Evolutionary conservation across 2,797 vertebrate genomes (phyloP).

Genomic region (Epinephelus coioides): DNA sequence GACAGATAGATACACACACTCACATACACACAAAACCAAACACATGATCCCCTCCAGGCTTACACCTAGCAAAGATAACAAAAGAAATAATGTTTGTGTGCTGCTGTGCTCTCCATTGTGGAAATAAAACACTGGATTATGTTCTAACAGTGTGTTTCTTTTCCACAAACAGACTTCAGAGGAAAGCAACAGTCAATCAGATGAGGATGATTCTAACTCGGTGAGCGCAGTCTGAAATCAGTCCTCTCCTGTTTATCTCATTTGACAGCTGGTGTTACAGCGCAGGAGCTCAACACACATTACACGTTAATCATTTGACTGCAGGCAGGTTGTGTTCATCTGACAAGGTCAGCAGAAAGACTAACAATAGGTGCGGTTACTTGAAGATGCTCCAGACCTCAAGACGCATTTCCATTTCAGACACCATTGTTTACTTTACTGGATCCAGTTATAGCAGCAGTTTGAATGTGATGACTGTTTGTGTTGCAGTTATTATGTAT

Average conservation of each 20-base stretch:
- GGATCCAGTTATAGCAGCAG: slow-evolving; percentile 34
- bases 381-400: slow-evolving; percentile 33
- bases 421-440: slow-evolving; percentile 56
- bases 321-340: slow-evolving; percentile 21
- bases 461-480: slow-evolving; percentile 53
- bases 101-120: too few relatives aligned
- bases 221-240: slow-evolving; percentile 66
- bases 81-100: too few relatives aligned
- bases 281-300: background rate
- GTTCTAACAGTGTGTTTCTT: slow-evolving; percentile 16
- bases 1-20: too few relatives aligned
- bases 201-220: slow-evolving; percentile 69
- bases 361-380: slow-evolving; percentile 53
- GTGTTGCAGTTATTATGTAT: slow-evolving; percentile 39
- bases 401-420: slow-evolving; percentile 32
- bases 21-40: too few relatives aligned
- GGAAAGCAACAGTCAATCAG: slow-evolving; percentile 75
- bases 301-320: slow-evolving; percentile 24
- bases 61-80: too few relatives aligned
- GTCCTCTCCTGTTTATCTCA: background rate
- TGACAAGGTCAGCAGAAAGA: slow-evolving; percentile 34
- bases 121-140: background rate
- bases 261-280: background rate
- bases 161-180: slow-evolving; percentile 75
- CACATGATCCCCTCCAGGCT: too few relatives aligned